Percentiles rank a stretch among this genome's conserved stretches.
These are phyloP conservation scores for Dissostichus mawsoni DNA, from an alignment of 2,113 vertebrate species.

Conservation along the genomic window DNA sequence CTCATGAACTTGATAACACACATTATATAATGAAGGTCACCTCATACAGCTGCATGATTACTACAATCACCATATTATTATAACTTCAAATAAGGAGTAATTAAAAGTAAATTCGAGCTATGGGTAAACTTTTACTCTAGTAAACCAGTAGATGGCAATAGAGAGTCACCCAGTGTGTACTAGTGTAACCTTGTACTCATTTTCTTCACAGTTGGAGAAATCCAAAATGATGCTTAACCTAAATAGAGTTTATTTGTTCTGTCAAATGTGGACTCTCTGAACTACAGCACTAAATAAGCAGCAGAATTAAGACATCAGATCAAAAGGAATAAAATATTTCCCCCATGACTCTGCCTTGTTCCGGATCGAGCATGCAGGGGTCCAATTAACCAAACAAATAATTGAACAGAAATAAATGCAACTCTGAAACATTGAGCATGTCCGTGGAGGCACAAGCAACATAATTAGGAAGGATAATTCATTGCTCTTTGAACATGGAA, in stretches of 20 bases:
- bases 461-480: constrained; percentile 73
- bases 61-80: neutral
- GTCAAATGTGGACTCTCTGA: constrained; percentile 76
- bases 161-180: constrained; percentile 20
- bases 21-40: neutral
- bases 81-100: neutral
- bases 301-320: constrained; percentile 79
- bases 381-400: constrained; percentile 83
- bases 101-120: neutral
- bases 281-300: constrained; percentile 72
- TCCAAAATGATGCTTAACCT: constrained; percentile 80
- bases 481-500: constrained; percentile 78
- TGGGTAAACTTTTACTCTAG: constrained; percentile 4
- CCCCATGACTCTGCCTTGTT: constrained; percentile 74
- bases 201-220: constrained; percentile 71
- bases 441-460: constrained; percentile 67
- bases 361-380: constrained; percentile 69
- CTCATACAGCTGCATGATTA: neutral
- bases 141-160: constrained; percentile 70
- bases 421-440: constrained; percentile 68
- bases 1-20: constrained; percentile 13
- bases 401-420: constrained; percentile 83
- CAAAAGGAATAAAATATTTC: constrained; percentile 83
- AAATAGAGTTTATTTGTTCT: constrained; percentile 83
- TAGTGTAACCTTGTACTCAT: constrained; percentile 62